Base-by-base conservation (phyloP, 2,888 invertebrate genomes). In the Leucophenga montana region DNA sequence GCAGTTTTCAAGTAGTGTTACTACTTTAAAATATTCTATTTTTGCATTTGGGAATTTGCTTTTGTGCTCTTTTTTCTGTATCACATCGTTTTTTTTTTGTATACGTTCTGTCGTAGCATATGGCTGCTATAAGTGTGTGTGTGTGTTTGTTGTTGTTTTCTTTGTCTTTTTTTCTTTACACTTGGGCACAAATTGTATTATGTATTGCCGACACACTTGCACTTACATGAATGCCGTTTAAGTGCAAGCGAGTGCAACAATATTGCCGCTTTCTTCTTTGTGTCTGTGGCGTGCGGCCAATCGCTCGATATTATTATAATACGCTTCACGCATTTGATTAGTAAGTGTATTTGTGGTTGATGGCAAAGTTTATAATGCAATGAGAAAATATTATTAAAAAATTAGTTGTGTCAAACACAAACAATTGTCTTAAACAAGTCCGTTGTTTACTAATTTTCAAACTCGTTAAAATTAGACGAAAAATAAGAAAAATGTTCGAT, bases 141-240 rank as follows among this genome's bases (percentile, higher is more conserved):
- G 54, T 62, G 62, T 70, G 14, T 56, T 46, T 71, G 59, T 39
- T 67, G 20, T 71, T 50, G 16, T 22, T 44, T 59, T 71, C 54
- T 68, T 22, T 44, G 54, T 20, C 54, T 57, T 69, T 72, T 72
- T n/a, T n/a, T n/a, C n/a, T n/a, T n/a, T n/a, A n/a, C n/a, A n/a
- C n/a, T 73, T 77, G 74, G 71, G 73, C 75, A 74, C 74, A 73
- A 70, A 77, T 75, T 82, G 78, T 78, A 78, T 76, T 73, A 76
- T 76, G 75, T 75, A 54, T 73, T 68, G 66, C 69, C 71, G 72
- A 74, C 69, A 61, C 71, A 62, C 80, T 79, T 79, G 76, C 73
- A 72, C 77, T 76, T 76, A 74, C 1, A 3, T 11, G 3, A 39
- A 5, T 39, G 39, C 69, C 69, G 64, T 67, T 67, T n/a, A 33